These are phyloP conservation scores for Palythoa heliodiscus DNA, from an alignment of 92 coral and sea anemone species.

Conservation along the genomic window DNA sequence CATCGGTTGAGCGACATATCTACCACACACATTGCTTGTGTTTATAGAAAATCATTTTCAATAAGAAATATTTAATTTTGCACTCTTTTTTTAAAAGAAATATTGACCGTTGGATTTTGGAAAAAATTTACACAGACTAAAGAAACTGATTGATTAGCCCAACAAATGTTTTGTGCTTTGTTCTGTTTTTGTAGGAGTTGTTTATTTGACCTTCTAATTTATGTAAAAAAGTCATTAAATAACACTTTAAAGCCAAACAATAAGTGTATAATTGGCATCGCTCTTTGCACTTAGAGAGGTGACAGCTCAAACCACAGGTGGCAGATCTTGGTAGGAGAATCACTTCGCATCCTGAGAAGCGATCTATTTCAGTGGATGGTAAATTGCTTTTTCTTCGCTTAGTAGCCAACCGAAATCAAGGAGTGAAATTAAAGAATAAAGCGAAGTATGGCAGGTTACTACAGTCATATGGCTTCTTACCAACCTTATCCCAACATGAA, in stretches of 20 bases:
- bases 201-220: constrained; percentile 45
- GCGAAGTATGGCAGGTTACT: constrained; percentile 87
- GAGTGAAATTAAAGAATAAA: neutral
- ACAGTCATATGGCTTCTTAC: constrained; percentile 81
- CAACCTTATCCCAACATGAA: constrained; percentile 69
- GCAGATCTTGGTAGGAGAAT: constrained; percentile 27
- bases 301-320: constrained; percentile 62
- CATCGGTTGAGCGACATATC: neutral
- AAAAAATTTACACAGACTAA: neutral
- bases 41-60: constrained; percentile 17
- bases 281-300: constrained; percentile 59
- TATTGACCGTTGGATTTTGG: constrained; percentile 21
- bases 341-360: constrained; percentile 7
- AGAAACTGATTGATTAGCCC: constrained; percentile 10
- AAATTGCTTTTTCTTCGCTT: constrained; percentile 30
- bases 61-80: neutral
- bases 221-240: constrained; percentile 45
- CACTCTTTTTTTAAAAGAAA: neutral
- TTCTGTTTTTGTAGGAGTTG: constrained; percentile 26
- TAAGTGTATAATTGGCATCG: constrained; percentile 58
- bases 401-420: neutral
- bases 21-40: constrained; percentile 42
- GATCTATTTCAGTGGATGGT: constrained; percentile 31
- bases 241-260: constrained; percentile 66
- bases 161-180: constrained; percentile 25